Base-by-base conservation (phyloP, 2,797 vertebrate species). In the Tadarida brasiliensis region DNA sequence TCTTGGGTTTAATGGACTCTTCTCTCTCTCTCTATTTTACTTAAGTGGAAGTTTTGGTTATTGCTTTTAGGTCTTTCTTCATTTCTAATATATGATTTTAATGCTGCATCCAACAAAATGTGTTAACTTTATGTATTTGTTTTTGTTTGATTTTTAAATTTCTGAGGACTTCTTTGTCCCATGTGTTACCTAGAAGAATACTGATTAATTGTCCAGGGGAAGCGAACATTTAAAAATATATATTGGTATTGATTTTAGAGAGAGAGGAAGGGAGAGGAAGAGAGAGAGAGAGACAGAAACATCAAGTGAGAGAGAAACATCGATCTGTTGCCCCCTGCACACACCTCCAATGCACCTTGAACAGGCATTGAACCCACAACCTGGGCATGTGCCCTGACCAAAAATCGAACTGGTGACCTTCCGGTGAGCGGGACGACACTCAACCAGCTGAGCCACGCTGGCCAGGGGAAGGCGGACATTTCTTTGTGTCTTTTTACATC, bases 71-170 rank as follows among this genome's bases (percentile, higher is more conserved):
- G 30, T 11, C 20, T 76, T 24, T n/a, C 44, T 54, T 61, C n/a
- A 39, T 61, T 93, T 86, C 24, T 70, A 59, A 61, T 30, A 51
- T n/a, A 3, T 51, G 19, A 28, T 51, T 71, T 80, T 59, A 35
- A 47, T 61, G 63, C 39, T 87, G 2, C 6, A 78, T 70, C 39
- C 71, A 49, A 86, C 30, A 70, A 47, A 59, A 78, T 92, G 65
- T 49, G 39, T n/a, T 59, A 59, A 70, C 71, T 70, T 87, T 71
- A 30, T 51, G 17, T 70, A 80, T 59, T 54, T 22, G 17, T 86
- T 70, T 70, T 87, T 44, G 51, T 80, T 86, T 87, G 61, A 87
- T 26, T 71, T 93, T 87, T 80, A 63, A 71, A 78, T 71, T 51
- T 61, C 19, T 61, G 61, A 63, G 4, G 51, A 70, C 7, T 4